Evolutionary conservation across 2,797 vertebrate species (phyloP).

Genomic region (Premnoplex brunnescens): DNA sequence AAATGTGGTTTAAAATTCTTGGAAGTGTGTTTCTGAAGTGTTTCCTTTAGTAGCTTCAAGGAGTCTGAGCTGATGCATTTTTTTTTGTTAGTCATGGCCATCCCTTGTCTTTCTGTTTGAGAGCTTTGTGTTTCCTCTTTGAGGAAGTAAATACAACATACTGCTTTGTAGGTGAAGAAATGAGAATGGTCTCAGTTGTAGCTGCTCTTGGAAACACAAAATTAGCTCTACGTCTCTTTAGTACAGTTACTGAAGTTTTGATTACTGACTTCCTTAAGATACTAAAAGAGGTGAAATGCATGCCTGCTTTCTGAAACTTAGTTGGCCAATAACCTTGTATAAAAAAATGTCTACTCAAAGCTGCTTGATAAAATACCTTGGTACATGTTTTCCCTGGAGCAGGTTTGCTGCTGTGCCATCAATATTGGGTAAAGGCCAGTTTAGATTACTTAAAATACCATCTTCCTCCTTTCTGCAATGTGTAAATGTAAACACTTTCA

Average conservation of each 20-base stretch:
- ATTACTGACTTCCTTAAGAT: not conserved
- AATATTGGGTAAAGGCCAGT: conserved; percentile 24
- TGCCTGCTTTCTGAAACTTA: not conserved
- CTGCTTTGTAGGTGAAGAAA: not conserved
- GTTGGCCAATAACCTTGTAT: not conserved
- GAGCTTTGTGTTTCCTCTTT: conserved; percentile 16
- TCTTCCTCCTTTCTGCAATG: conserved; percentile 4
- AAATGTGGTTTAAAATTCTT: conserved; percentile 26
- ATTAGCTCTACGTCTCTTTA: conserved; percentile 9
- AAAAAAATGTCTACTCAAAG: conserved; percentile 21
- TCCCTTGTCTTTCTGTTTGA: conserved; percentile 17
- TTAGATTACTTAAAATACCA: conserved; percentile 42
- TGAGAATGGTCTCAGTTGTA: not conserved
- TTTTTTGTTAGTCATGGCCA: not conserved
- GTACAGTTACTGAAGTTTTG: conserved; percentile 24
- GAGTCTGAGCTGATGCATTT: not conserved
- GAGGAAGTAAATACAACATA: not conserved
- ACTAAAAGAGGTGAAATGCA: not conserved
- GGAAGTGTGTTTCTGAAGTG: not conserved
- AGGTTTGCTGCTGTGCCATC: conserved; percentile 16
- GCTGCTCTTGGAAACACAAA: conserved; percentile 20
- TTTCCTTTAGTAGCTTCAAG: not conserved
- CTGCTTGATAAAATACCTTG: conserved; percentile 49
- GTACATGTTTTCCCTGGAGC: conserved; percentile 16
- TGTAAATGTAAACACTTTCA: not conserved